Base-by-base conservation (phyloP, 2,888 invertebrate species). In the Tetheella fluctuosa region DNA sequence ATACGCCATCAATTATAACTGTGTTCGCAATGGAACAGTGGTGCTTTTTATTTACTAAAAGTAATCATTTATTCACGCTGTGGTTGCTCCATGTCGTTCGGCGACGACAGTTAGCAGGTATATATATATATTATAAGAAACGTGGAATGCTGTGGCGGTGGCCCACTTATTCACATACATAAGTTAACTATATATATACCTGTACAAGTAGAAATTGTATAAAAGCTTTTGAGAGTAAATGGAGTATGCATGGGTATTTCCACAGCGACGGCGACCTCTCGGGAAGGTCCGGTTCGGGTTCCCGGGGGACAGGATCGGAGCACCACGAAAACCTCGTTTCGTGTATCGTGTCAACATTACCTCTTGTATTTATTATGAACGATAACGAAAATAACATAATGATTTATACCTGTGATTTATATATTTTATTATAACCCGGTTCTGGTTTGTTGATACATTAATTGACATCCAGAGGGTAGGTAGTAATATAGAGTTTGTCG, bases 1-100 rank as follows among this genome's bases (percentile, higher is more conserved):
- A 85, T 82, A 80, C 74, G 76, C 73, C 77, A 85, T 84, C 74
- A 81, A 81, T 84, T 83, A 81, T 76, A 70, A 69, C 67, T 61
- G 61, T 65, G 60, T 64, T 70, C 71, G 65, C 68, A 73, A 73
- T 71, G 70, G 73, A 78, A 76, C 74, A 63, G 66, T 67, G 65
- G 63, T 66, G 69, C 68, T 70, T 74, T 70, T 72, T 71, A 67
- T 64, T 65, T 73, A 30, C 8, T 13, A 10, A 54, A 23, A 28
- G 23, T 12, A 54, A 30, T n/a, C 6, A 48, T 48, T 48, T 10
- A 20, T 48, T 48, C 17, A 20, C 17, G 20, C 10, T 48, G 20
- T 20, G 34, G 34, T 13, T 34, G 48, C 17, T 48, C 17, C 17
- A 20, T 48, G 20, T 20, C 48, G 17, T 20, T 48, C 1, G 20